Evolutionary conservation across 1,140 invertebrate species (phyloP).

Genomic region (Panonychus citri): DNA sequence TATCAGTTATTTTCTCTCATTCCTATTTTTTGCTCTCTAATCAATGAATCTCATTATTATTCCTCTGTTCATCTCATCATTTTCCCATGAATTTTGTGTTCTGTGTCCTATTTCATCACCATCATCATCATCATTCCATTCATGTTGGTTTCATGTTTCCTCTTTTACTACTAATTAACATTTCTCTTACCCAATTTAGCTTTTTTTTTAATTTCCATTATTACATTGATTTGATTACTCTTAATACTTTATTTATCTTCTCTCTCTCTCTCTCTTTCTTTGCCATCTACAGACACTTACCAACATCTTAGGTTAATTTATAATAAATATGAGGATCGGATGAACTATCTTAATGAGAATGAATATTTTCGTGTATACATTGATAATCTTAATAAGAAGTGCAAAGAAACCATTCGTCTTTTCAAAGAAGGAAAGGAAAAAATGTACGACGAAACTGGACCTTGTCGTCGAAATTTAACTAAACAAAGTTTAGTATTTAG

Average conservation of each 20-base stretch:
- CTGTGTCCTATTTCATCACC: no score
- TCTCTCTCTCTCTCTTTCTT: background rate
- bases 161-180: no score
- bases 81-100: no score
- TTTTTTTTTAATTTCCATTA: no score
- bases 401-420: conserved; percentile 90
- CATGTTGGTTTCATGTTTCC: no score
- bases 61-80: no score
- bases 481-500: conserved; percentile 97
- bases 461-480: conserved; percentile 80
- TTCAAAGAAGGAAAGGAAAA: conserved; percentile 97
- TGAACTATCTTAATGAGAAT: conserved; percentile 67
- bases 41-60: no score
- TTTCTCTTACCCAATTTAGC: no score
- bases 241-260: background rate
- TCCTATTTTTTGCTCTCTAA: no score
- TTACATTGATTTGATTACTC: no score
- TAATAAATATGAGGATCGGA: conserved; percentile 58
- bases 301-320: conserved; percentile 80
- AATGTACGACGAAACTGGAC: conserved; percentile 93
- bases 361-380: conserved; percentile 91
- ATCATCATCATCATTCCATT: no score
- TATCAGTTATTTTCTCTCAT: no score
- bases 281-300: conserved; percentile 53
- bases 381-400: conserved; percentile 90